These are phyloP conservation scores for Quadroppia sp. DNA, from an alignment of 2,888 invertebrate genomes.

Conservation along the genomic window DNA sequence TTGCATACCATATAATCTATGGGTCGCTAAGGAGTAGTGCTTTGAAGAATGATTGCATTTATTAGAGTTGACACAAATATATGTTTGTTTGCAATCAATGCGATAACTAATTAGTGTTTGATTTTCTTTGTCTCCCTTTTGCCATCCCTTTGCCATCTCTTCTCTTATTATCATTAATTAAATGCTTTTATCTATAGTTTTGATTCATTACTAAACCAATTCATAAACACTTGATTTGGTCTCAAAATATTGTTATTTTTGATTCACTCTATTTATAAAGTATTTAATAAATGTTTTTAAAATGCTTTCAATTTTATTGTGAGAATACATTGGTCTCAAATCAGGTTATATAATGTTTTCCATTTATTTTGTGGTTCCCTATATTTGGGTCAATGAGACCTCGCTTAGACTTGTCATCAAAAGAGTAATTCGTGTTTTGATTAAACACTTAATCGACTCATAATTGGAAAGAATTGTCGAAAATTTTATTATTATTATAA, in stretches of 20 bases:
- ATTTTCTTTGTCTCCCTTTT: slow-evolving; percentile 5
- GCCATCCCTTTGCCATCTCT: not conserved
- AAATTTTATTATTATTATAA: not conserved
- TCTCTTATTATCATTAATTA: too few species aligned
- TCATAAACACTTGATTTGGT: not conserved
- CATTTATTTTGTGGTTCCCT: slow-evolving; percentile 28
- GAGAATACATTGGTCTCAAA: not conserved
- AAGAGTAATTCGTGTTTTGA: slow-evolving; percentile 6
- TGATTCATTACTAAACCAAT: not conserved
- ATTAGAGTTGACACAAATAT: not conserved
- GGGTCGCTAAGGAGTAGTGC: slow-evolving; percentile 4
- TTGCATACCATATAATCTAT: slow-evolving; percentile 9
- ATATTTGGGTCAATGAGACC: slow-evolving; percentile 11
- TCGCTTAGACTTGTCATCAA: not conserved
- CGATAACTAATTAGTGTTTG: not conserved
- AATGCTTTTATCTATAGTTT: not conserved
- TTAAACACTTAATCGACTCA: slow-evolving; percentile 9
- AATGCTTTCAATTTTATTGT: slow-evolving; percentile 17
- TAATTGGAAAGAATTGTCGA: slow-evolving; percentile 1
- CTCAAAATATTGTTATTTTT: not conserved
- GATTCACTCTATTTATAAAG: too few species aligned
- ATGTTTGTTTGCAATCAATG: not conserved
- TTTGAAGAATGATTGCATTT: not conserved
- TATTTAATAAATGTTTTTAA: too few species aligned
- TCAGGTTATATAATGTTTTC: slow-evolving; percentile 26